Base-by-base conservation (phyloP, 2,888 invertebrate genomes). In the Hypena proboscidalis region DNA sequence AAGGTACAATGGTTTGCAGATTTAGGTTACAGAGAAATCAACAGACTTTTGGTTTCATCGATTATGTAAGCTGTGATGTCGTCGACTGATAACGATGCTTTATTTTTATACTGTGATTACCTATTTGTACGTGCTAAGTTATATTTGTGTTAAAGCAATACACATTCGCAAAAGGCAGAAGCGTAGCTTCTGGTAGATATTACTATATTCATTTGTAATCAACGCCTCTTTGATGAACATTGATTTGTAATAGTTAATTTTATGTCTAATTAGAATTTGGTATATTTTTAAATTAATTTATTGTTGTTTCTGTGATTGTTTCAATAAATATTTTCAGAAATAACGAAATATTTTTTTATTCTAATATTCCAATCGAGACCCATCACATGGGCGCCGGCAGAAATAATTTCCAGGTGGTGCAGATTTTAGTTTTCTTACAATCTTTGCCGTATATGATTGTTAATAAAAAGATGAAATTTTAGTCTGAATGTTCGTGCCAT, bases 51-150 rank as follows among this genome's bases (percentile, higher is more conserved):
- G 70, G 67, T 76, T 85, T 83, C 79, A 79, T 80, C 68, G 76
- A 79, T 83, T 77, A 74, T 79, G 71, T 81, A 76, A 82, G 81
- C 89, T 89, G 90, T 89, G 90, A 89, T 89, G 87, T 82, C 72
- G 73, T 80, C 77, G 80, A 84, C 84, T 84, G 84, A 88, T 80
- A 78, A 83, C 82, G 74, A 84, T 85, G 90, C 87, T 90, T 90
- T 90, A 89, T 85, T 89, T 85, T 86, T 87, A 81, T 87, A 88
- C 89, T 89, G 90, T 89, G 89, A 89, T 89, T 84, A 85, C 73
- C 73, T 84, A 79, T 79, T 79, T 76, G 70, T 82, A 77, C 71
- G 78, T 77, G 76, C 75, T 80, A 83, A 78, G 80, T 81, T 78
- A 77, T 72, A 67, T 75, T 77, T 75, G 76, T 80, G 77, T 84